Evolutionary conservation across 2,888 invertebrate species (phyloP).

Genomic region (Sesia apiformis): DNA sequence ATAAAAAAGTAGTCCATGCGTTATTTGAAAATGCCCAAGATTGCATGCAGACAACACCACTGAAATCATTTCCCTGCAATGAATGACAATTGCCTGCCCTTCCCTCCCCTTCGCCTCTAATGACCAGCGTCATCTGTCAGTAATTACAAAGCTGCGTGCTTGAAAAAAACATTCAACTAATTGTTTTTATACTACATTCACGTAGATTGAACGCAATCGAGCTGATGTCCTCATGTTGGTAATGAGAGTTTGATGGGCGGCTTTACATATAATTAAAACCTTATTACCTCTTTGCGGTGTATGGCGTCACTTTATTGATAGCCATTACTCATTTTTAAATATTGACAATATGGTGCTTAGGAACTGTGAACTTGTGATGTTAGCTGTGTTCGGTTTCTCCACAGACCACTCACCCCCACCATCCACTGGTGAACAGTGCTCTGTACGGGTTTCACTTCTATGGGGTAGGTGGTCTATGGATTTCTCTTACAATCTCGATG

Average conservation of each 20-base stretch:
- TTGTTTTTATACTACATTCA: conserved; percentile 47
- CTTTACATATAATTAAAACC: conserved; percentile 11
- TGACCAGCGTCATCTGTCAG: conserved; percentile 54
- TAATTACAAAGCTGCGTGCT: conserved; percentile 53
- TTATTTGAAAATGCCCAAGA: too few relatives aligned
- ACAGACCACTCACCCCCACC: too few relatives aligned
- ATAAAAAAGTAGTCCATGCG: too few relatives aligned
- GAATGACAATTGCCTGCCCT: not conserved
- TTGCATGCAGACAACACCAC: not conserved
- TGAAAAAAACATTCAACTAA: conserved; percentile 43
- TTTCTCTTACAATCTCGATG: too few relatives aligned
- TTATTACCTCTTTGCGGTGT: not conserved
- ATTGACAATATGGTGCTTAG: too few relatives aligned
- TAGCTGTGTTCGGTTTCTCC: too few relatives aligned
- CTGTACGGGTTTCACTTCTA: too few relatives aligned
- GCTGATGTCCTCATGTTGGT: conserved; percentile 5
- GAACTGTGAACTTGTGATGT: too few relatives aligned
- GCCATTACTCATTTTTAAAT: too few relatives aligned
- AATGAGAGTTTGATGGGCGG: conserved; percentile 17
- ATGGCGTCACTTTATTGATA: too few relatives aligned
- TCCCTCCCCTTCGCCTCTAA: conserved; percentile 25
- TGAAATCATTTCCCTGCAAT: not conserved
- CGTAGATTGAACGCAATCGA: conserved; percentile 10
- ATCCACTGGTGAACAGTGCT: too few relatives aligned
- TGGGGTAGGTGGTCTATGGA: too few relatives aligned